phyloP scores from a whole-genome alignment of 2,113 vertebrate species.

The Pipra filicauda region DNA sequence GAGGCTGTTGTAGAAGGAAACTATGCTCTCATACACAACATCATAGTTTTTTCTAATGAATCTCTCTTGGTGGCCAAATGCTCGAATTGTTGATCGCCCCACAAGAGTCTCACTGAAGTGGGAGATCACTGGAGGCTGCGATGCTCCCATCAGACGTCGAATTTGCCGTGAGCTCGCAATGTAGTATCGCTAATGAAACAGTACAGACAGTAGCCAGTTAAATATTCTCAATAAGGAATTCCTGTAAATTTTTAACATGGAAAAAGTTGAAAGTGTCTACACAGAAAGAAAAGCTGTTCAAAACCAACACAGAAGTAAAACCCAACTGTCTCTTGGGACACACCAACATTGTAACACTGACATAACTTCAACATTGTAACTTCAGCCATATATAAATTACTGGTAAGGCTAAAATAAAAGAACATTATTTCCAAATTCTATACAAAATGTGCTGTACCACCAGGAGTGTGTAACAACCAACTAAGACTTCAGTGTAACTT shows the following conservation, averaged over 20 bases:
- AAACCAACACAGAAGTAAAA: background rate
- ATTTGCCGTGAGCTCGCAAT: slow-evolving; percentile 59
- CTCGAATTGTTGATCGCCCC: slow-evolving; percentile 50
- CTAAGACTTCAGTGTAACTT: background rate
- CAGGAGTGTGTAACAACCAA: background rate
- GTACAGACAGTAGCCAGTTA: background rate
- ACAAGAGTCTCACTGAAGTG: slow-evolving; percentile 66
- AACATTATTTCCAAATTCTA: background rate
- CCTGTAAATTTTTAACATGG: background rate
- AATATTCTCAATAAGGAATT: background rate
- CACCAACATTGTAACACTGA: too few species aligned
- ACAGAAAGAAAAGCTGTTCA: background rate
- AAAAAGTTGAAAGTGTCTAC: background rate
- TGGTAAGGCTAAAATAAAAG: background rate
- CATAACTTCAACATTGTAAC: too few species aligned
- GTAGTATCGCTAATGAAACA: slow-evolving; percentile 54
- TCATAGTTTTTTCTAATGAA: slow-evolving; percentile 64
- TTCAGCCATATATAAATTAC: background rate
- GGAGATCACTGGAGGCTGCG: slow-evolving; percentile 53
- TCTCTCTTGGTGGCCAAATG: slow-evolving; percentile 64
- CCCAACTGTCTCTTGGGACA: too few species aligned
- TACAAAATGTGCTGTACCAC: background rate
- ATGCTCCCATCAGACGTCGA: slow-evolving; percentile 23
- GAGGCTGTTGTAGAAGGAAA: slow-evolving; percentile 72
- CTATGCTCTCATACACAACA: slow-evolving; percentile 64